Conservation (phyloP, 2,113 vertebrate species). For the Protobothrops mucrosquamatus region DNA sequence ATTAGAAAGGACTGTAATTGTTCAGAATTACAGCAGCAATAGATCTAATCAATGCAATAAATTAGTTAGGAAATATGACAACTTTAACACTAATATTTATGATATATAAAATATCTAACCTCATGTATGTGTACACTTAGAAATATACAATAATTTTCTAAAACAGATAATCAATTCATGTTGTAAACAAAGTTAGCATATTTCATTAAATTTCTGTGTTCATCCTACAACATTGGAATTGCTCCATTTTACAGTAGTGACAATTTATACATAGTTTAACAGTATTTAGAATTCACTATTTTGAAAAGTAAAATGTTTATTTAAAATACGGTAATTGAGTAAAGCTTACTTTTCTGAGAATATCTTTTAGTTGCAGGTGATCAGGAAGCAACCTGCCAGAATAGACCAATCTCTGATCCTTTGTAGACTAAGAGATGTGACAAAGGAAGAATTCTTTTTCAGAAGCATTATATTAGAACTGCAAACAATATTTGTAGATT, state of each 20-base stretch:
- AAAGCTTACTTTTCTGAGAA: constrained; percentile 89
- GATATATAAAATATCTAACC: neutral
- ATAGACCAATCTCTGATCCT: constrained; percentile 94
- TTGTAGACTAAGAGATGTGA: constrained; percentile 79
- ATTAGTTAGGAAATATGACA: neutral
- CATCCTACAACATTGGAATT: neutral
- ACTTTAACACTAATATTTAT: neutral
- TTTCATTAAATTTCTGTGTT: constrained; percentile 5
- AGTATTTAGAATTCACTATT: neutral
- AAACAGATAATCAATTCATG: neutral
- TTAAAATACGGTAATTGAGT: constrained; percentile 28
- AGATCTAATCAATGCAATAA: neutral
- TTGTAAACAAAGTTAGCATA: neutral
- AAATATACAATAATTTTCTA: neutral
- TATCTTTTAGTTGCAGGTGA: constrained; percentile 89
- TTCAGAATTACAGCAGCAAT: neutral
- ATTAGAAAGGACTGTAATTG: neutral
- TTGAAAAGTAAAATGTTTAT: neutral
- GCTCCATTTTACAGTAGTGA: neutral
- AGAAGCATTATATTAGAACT: constrained; percentile 43
- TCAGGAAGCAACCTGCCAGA: constrained; percentile 91
- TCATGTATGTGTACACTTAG: neutral
- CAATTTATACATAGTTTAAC: neutral
- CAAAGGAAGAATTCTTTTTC: constrained; percentile 68
- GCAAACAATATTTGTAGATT: constrained; percentile 47